These are phyloP conservation scores for Tretioscincus oriximinensis DNA, from an alignment of 2,113 vertebrate genomes.

Conservation along the genomic window DNA sequence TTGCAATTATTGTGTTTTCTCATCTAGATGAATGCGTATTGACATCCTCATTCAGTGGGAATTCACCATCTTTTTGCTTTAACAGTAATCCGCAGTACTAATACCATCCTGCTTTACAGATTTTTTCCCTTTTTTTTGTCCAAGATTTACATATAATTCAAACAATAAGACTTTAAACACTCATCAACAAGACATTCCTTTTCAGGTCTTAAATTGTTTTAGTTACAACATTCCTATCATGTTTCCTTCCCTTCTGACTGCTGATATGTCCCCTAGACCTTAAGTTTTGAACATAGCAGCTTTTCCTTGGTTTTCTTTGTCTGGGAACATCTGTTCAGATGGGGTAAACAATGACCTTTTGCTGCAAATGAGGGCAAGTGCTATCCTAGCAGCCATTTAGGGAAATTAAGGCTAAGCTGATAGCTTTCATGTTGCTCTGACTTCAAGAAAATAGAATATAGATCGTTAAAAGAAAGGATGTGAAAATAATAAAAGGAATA, in stretches of 20 bases:
- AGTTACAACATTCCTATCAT: not conserved
- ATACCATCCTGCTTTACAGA: not conserved
- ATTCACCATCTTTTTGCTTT: not conserved
- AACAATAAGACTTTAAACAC: too few relatives aligned
- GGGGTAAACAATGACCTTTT: constrained; percentile 19
- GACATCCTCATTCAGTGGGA: not conserved
- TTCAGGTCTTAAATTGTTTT: not conserved
- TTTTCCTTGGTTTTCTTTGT: constrained; percentile 7
- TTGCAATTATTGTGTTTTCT: too few relatives aligned
- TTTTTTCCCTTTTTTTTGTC: not conserved
- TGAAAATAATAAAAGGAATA: not conserved
- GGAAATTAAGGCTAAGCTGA: constrained; percentile 27
- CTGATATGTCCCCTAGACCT: constrained; percentile 9
- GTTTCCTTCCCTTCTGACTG: constrained; percentile 23
- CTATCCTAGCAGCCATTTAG: constrained; percentile 8
- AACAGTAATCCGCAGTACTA: not conserved
- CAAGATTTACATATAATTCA: too few relatives aligned
- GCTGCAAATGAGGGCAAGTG: constrained; percentile 25
- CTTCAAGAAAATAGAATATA: constrained; percentile 26
- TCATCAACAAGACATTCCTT: too few relatives aligned
- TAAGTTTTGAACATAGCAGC: not conserved
- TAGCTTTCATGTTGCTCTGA: constrained; percentile 31
- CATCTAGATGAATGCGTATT: too few relatives aligned
- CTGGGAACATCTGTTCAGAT: constrained; percentile 21
- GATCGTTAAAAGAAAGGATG: not conserved